Percentiles rank a stretch among this genome's conserved stretches.
These are phyloP conservation scores for Chloropsis hardwickii DNA, from an alignment of 2,113 vertebrate species.

Conservation along the genomic window DNA sequence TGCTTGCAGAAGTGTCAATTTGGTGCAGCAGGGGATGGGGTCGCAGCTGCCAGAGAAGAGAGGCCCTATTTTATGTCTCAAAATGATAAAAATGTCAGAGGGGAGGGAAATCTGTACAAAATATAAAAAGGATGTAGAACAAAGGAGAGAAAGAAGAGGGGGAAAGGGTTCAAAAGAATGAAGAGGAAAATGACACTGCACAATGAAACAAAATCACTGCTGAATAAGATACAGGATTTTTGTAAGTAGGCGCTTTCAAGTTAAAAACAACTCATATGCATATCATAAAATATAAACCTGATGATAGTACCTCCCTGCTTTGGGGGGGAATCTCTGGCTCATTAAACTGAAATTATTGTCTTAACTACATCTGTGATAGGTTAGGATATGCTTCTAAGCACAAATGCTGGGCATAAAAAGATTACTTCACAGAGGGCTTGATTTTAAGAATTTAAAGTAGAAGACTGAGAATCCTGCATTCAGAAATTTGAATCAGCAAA, in stretches of 20 bases:
- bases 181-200: background rate
- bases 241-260: background rate
- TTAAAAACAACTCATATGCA: background rate
- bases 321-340: background rate
- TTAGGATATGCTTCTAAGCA: background rate
- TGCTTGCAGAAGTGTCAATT: constrained; percentile 74
- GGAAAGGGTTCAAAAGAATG: background rate
- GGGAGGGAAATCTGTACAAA: constrained; percentile 3
- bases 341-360: background rate
- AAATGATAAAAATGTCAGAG: constrained; percentile 63
- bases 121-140: background rate
- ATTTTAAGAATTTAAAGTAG: background rate
- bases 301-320: background rate
- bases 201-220: background rate
- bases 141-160: background rate
- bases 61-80: constrained; percentile 56
- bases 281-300: background rate
- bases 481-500: background rate
- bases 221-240: background rate
- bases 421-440: background rate
- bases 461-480: background rate
- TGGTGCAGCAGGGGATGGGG: constrained; percentile 70
- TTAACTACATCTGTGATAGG: background rate
- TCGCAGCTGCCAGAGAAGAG: constrained; percentile 69
- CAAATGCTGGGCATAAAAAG: background rate